These are phyloP conservation scores for Pelecanus crispus DNA, from an alignment of 2,113 vertebrate genomes.

Conservation along the genomic window DNA sequence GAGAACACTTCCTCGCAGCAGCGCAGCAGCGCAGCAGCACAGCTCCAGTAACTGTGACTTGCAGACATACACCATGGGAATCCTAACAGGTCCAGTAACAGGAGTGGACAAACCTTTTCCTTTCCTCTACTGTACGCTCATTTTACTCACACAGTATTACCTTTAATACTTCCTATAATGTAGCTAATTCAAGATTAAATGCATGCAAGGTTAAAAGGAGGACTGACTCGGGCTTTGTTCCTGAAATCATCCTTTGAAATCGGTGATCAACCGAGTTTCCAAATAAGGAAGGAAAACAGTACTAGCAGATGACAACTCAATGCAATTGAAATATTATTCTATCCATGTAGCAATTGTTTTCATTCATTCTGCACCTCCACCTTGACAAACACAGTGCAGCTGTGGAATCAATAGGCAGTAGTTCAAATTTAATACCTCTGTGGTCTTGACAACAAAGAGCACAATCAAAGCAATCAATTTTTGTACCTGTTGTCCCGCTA, in stretches of 20 bases:
- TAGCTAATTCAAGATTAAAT: neutral
- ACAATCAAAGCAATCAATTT: conserved; percentile 40
- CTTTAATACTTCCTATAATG: neutral
- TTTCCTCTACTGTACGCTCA: neutral
- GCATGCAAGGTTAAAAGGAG: neutral
- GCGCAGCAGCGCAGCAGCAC: neutral
- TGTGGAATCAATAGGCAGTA: neutral
- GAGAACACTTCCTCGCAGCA: neutral
- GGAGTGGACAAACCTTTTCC: neutral
- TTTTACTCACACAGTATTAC: neutral
- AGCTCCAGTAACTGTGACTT: neutral
- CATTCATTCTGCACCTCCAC: neutral
- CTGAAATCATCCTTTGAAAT: neutral
- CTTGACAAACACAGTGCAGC: neutral
- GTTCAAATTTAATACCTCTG: neutral
- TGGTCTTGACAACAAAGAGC: neutral
- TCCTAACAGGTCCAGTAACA: neutral
- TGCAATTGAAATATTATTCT: neutral
- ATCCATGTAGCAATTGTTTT: neutral
- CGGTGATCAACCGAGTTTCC: neutral
- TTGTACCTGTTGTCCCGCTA: conserved; percentile 12
- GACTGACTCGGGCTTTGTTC: neutral
- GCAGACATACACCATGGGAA: neutral
- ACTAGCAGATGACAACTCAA: neutral
- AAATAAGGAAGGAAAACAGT: neutral